Evolutionary conservation across 2,113 vertebrate genomes (phyloP), one percentile per base, ranked within the genome.

Genomic region (Azemiops feae): DNA sequence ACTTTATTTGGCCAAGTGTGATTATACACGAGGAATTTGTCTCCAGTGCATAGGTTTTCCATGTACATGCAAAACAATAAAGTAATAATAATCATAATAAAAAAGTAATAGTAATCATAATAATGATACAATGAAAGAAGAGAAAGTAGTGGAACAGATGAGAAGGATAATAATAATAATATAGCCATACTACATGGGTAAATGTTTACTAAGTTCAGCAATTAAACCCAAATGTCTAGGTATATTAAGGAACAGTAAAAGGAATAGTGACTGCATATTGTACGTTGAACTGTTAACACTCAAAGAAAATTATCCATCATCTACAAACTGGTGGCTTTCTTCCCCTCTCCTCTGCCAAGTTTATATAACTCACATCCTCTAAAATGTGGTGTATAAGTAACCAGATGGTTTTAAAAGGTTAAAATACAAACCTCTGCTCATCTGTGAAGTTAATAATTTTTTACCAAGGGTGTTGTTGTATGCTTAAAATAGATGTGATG

Each of bases 271-370:
- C 91, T 94, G 95, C 89, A 47, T 30, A 64, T 10, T 50, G 45
- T 60, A 22, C 18, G 18, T 27, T 50, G 34, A 43, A 81, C 34
- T 81, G 34, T 81, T 81, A 87, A 60, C 30, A 87, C 23, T 60
- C 54, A 58, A 87, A 87, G 90, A 94, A 96, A 96, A 95, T 93
- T 95, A 96, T 95, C 95, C 95, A 95, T 96, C 94, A 95, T 95
- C 95, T 94, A 95, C 92, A 96, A 95, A 92, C 0, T 10, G 1
- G 16, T 18, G 22, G 93, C 95, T 92, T 50, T 93, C 94, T 94
- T 89, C 91, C 57, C 74, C 0, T 0, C 92, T 89, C 25, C 93
- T 90, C 91, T 0, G 0, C 89, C 90, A 92, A 81, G 92, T 90
- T 92, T 1, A 0, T 81, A 91, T 95, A 94, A 91, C 89, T 95